Conservation (phyloP, 1,140 invertebrate species). For the Pseudoatta argentina region DNA sequence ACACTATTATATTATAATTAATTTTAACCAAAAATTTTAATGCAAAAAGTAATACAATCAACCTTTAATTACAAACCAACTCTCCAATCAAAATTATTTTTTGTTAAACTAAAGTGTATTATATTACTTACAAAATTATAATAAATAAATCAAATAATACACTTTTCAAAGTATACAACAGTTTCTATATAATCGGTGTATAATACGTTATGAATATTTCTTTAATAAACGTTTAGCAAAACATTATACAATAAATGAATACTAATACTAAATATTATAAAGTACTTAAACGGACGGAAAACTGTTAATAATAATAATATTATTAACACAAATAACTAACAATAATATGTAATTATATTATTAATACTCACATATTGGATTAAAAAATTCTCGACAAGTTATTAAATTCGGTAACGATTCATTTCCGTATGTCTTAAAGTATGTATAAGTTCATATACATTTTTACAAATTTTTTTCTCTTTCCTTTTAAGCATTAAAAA, state of each 20-base stretch:
- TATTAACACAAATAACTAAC: background rate
- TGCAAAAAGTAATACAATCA: background rate
- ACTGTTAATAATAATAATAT: constrained; percentile 29
- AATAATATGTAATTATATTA: constrained; percentile 25
- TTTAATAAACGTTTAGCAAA: constrained; percentile 5
- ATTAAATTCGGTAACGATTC: constrained; percentile 47
- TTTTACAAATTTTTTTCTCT: background rate
- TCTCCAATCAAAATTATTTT: background rate
- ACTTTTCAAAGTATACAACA: constrained; percentile 29
- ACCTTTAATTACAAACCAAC: background rate
- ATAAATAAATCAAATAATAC: constrained; percentile 23
- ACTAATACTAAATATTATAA: constrained; percentile 32
- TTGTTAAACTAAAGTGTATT: background rate
- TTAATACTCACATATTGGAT: constrained; percentile 26
- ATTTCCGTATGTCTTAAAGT: constrained; percentile 32
- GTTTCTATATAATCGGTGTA: background rate
- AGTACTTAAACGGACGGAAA: constrained; percentile 56
- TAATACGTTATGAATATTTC: background rate
- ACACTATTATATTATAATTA: constrained; percentile 1
- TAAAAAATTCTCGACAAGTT: constrained; percentile 1
- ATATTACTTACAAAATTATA: background rate
- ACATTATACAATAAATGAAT: background rate
- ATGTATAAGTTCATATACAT: constrained; percentile 24
- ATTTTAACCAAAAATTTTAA: background rate
- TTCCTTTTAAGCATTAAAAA: background rate